These are phyloP conservation scores for Melanocharis versteri DNA, from an alignment of 2,113 vertebrate genomes.

Conservation along the genomic window DNA sequence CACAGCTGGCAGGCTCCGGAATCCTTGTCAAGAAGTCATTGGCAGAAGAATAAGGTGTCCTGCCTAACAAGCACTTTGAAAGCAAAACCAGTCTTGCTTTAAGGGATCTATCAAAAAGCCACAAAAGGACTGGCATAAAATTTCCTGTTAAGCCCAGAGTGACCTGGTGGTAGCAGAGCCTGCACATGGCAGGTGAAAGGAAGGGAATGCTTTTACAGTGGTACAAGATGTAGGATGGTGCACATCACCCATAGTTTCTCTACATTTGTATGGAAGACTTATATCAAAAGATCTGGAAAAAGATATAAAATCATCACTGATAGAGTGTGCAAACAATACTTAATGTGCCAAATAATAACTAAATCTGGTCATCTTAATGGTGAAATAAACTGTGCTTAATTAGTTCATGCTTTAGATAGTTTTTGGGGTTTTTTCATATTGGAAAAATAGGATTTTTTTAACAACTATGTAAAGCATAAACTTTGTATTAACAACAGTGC, in stretches of 20 bases:
- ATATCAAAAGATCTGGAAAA: not conserved
- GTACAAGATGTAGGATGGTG: not conserved
- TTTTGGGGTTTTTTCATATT: not conserved
- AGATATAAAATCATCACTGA: not conserved
- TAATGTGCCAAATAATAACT: not conserved
- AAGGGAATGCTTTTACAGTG: not conserved
- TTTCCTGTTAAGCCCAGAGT: not conserved
- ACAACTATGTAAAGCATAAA: not conserved
- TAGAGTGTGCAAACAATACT: not conserved
- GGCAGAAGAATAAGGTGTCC: not conserved
- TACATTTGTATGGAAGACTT: not conserved
- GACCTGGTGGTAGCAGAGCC: not conserved
- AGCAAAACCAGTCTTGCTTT: not conserved
- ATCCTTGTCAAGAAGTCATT: not conserved
- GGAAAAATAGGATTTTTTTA: not conserved
- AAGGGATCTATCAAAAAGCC: not conserved
- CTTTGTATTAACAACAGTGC: not conserved
- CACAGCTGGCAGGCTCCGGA: not conserved
- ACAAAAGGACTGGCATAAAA: not conserved
- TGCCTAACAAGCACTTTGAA: not conserved
- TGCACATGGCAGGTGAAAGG: not conserved
- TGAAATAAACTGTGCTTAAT: not conserved
- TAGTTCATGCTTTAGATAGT: not conserved
- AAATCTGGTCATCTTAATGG: not conserved
- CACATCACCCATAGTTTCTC: not conserved